phyloP scores from a whole-genome alignment of 2,113 vertebrate genomes.

The Cebus imitator region DNA sequence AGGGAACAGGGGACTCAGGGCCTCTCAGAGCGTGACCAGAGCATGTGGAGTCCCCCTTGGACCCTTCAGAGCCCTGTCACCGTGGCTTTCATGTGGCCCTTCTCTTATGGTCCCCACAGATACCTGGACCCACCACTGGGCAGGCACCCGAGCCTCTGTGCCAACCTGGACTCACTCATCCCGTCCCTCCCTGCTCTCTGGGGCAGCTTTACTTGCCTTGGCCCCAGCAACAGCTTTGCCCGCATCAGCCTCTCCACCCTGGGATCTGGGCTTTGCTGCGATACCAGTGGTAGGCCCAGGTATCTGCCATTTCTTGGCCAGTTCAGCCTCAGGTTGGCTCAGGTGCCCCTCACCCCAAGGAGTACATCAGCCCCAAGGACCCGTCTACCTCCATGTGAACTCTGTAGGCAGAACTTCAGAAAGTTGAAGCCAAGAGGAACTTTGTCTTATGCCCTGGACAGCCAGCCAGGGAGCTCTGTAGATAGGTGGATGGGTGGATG shows the following conservation, averaged over 20 bases:
- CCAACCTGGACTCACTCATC: too few species aligned
- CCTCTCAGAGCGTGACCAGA: not conserved
- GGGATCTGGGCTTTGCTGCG: not conserved
- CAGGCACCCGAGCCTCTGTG: rapidly evolving
- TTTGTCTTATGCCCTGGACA: too few species aligned
- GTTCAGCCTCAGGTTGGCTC: not conserved
- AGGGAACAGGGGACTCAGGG: too few species aligned
- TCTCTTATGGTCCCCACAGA: not conserved
- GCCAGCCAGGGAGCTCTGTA: too few species aligned
- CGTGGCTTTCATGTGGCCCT: rapidly evolving
- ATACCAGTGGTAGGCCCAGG: too few species aligned
- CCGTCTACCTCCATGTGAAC: not conserved
- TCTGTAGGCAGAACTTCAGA: not conserved
- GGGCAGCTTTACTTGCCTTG: not conserved
- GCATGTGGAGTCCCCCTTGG: not conserved
- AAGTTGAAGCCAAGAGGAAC: not conserved
- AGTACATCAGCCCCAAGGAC: not conserved
- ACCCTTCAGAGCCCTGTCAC: not conserved
- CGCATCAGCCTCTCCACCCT: rapidly evolving
- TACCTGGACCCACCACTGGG: not conserved
- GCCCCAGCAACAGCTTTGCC: not conserved
- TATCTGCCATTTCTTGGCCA: not conserved
- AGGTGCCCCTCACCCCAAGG: too few species aligned
- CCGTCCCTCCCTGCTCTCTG: not conserved
- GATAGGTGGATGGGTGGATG: rapidly evolving